These are phyloP conservation scores for Argyrosomus regius DNA, from an alignment of 2,797 vertebrate genomes.

Conservation along the genomic window DNA sequence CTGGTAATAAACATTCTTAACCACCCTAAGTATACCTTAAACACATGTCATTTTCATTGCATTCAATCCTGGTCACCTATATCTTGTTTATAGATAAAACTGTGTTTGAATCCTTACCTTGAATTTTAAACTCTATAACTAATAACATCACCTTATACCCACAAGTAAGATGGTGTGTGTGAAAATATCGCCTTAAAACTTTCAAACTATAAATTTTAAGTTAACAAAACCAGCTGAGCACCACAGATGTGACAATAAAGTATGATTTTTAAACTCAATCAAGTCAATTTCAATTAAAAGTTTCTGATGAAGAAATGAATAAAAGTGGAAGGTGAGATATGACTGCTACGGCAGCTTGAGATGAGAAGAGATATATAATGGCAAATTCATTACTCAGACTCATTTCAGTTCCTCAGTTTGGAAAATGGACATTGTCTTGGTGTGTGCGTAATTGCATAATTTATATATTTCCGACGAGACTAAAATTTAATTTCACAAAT, in stretches of 20 bases:
- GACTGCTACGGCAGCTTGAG: slow-evolving; percentile 5
- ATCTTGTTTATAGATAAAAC: not conserved
- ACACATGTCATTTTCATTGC: not conserved
- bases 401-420: slow-evolving; percentile 31
- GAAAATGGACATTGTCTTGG: slow-evolving; percentile 20
- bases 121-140: not conserved
- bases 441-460: slow-evolving; percentile 23
- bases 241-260: not conserved
- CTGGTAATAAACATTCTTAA: not conserved
- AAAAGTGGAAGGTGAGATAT: slow-evolving; percentile 21
- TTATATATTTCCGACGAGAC: slow-evolving; percentile 16
- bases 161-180: not conserved
- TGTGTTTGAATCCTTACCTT: not conserved
- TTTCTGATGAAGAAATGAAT: slow-evolving; percentile 40
- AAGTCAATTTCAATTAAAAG: slow-evolving; percentile 54
- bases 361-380: slow-evolving; percentile 32
- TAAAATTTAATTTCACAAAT: slow-evolving; percentile 8
- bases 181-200: no score
- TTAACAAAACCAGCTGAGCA: slow-evolving; percentile 6
- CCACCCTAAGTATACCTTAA: no score
- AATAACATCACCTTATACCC: not conserved
- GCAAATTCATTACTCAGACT: slow-evolving; percentile 28
- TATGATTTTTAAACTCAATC: no score
- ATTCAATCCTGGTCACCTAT: not conserved
- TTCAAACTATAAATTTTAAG: no score